Evolutionary conservation across 1,140 invertebrate species (phyloP).

Genomic region (Trypoxylus dichotomus): DNA sequence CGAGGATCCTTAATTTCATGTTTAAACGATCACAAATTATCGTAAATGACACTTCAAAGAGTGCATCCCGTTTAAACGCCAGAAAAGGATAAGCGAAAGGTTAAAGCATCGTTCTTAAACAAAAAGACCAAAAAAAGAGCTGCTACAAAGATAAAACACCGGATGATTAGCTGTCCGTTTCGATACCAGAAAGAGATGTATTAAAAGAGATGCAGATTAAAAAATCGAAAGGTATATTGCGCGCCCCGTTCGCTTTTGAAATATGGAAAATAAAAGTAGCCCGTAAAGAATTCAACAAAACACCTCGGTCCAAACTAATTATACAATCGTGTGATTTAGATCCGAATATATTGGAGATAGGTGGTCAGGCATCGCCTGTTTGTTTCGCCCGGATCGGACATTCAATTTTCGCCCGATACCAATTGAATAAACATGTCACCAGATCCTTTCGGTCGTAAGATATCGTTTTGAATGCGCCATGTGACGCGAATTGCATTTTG

Average conservation of each 20-base stretch:
- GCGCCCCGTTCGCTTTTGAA: neutral
- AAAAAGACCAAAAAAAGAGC: neutral
- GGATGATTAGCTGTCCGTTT: slow-evolving; percentile 6
- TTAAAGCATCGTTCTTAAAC: neutral
- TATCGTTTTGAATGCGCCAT: neutral
- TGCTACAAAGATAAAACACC: neutral
- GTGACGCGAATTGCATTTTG: slow-evolving; percentile 13
- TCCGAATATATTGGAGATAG: neutral
- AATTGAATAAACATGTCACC: slow-evolving; percentile 25
- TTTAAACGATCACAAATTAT: slow-evolving; percentile 14
- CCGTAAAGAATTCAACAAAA: slow-evolving; percentile 25
- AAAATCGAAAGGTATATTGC: slow-evolving; percentile 6
- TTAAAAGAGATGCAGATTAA: slow-evolving; percentile 9
- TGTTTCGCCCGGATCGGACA: neutral
- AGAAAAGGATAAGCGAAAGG: neutral
- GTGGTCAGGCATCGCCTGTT: neutral
- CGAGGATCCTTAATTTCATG: neutral
- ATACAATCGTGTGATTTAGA: slow-evolving; percentile 15
- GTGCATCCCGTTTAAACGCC: neutral
- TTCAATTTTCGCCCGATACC: slow-evolving; percentile 9
- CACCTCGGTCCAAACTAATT: slow-evolving; percentile 23
- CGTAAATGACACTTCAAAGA: slow-evolving; percentile 7
- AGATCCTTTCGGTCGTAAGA: neutral
- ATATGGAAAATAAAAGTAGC: slow-evolving; percentile 17
- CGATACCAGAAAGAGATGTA: slow-evolving; percentile 10